phyloP scores from a whole-genome alignment of 2,113 vertebrate genomes.

The Takifugu bimaculatus region DNA sequence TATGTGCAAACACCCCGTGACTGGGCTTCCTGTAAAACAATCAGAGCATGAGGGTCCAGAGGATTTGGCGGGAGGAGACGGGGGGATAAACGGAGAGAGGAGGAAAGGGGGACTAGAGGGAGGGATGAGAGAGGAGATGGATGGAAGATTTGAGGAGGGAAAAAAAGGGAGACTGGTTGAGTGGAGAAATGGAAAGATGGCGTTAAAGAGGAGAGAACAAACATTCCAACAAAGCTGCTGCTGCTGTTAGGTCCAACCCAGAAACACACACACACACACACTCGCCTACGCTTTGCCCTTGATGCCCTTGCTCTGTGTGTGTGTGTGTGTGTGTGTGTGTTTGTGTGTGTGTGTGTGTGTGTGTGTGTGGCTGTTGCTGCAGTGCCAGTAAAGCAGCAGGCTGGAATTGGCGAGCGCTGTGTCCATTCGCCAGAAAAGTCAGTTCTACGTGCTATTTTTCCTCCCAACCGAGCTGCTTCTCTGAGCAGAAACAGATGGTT shows the following conservation, averaged over 20 bases:
- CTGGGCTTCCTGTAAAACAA: slow-evolving; percentile 62
- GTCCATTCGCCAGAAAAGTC: slow-evolving; percentile 48
- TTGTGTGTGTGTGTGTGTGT: slow-evolving; percentile 22
- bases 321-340: slow-evolving; percentile 18
- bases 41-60: slow-evolving; percentile 54
- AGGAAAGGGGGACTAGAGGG: slow-evolving; percentile 42
- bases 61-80: slow-evolving; percentile 22
- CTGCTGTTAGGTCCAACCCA: slow-evolving; percentile 47
- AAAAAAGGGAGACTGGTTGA: slow-evolving; percentile 10
- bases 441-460: slow-evolving; percentile 44
- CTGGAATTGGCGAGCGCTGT: slow-evolving; percentile 47
- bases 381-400: slow-evolving; percentile 53
- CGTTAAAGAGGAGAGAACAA: slow-evolving; percentile 48
- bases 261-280: slow-evolving; percentile 33
- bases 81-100: slow-evolving; percentile 21
- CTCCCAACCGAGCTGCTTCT: slow-evolving; percentile 41
- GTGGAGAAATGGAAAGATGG: slow-evolving; percentile 36
- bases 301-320: slow-evolving; percentile 21
- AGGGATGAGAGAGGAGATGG: slow-evolving; percentile 29
- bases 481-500: slow-evolving; percentile 69
- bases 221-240: slow-evolving; percentile 57
- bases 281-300: slow-evolving; percentile 34
- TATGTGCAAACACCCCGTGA: slow-evolving; percentile 44
- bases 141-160: slow-evolving; percentile 21
- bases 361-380: slow-evolving; percentile 45